A percentile compares a stretch with the other conserved stretches of the same genome.
Conservation (phyloP, 2,113 vertebrate species). For the Gopherus evgoodei region DNA sequence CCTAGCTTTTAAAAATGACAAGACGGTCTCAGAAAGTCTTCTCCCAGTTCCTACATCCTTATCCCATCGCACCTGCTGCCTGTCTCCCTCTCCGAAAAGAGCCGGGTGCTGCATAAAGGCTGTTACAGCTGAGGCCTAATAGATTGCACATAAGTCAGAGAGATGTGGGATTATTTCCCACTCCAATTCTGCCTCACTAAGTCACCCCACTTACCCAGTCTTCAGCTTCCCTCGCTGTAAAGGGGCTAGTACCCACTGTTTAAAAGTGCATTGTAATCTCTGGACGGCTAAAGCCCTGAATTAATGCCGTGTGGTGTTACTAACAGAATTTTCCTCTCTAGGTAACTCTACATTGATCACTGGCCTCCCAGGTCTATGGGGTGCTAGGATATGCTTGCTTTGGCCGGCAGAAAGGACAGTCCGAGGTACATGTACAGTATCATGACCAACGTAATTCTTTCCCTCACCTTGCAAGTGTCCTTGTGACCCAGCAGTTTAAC, state of each 20-base stretch:
- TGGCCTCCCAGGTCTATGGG: conserved; percentile 31
- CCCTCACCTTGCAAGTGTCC: conserved; percentile 36
- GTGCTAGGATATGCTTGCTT: conserved; percentile 49
- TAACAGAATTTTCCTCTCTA: neutral
- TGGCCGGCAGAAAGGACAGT: conserved; percentile 35
- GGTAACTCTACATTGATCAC: conserved; percentile 57
- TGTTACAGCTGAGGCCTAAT: neutral
- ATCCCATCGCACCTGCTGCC: neutral
- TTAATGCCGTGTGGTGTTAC: conserved; percentile 19
- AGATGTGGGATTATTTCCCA: neutral
- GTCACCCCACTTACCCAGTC: neutral
- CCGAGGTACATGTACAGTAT: conserved; percentile 2
- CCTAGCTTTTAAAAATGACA: neutral
- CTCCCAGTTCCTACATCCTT: neutral
- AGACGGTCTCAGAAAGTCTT: neutral
- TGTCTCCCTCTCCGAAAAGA: neutral
- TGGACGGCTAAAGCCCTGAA: conserved; percentile 26
- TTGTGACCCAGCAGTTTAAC: conserved; percentile 24
- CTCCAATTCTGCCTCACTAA: neutral
- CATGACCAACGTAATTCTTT: rapidly evolving
- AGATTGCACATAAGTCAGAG: neutral
- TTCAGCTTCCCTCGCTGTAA: neutral
- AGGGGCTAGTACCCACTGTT: neutral
- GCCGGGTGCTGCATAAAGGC: neutral
- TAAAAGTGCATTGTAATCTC: conserved; percentile 53